Percentiles rank a stretch among this genome's conserved stretches.
Conservation (phyloP, 92 coral and sea anemone genomes). For the Porites lobata region DNA sequence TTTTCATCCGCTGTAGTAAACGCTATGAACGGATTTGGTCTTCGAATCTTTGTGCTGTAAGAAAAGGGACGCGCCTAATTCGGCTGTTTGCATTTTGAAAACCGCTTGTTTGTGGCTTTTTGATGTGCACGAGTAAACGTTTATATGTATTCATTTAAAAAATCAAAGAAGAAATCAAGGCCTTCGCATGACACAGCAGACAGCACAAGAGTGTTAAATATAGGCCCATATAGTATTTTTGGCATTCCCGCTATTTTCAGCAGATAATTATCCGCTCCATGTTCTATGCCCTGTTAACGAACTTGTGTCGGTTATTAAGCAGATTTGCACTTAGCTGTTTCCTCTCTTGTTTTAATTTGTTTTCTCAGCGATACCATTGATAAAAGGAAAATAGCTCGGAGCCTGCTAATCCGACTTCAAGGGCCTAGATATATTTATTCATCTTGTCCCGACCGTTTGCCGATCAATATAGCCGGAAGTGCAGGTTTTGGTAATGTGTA, state of each 20-base stretch:
- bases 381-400: neutral
- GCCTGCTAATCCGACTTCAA: neutral
- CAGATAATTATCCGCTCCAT: neutral
- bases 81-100: too few species aligned
- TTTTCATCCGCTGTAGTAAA: too few species aligned
- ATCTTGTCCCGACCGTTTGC: neutral
- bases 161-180: too few species aligned
- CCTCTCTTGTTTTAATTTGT: conserved; percentile 28
- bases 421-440: neutral
- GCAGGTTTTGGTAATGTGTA: neutral
- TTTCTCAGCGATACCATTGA: neutral
- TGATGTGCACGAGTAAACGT: too few species aligned
- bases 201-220: conserved; percentile 31
- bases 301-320: neutral
- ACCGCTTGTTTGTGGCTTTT: neutral
- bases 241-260: conserved; percentile 40
- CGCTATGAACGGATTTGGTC: too few species aligned
- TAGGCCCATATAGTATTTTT: conserved; percentile 39
- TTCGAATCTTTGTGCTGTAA: too few species aligned
- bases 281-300: neutral
- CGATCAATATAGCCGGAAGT: conserved; percentile 41
- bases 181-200: conserved; percentile 43
- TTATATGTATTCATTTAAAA: too few species aligned
- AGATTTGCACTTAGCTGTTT: conserved; percentile 27
- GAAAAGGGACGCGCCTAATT: too few species aligned